These are phyloP conservation scores for Leuciscus waleckii DNA, from an alignment of 2,797 vertebrate genomes.

Conservation along the genomic window DNA sequence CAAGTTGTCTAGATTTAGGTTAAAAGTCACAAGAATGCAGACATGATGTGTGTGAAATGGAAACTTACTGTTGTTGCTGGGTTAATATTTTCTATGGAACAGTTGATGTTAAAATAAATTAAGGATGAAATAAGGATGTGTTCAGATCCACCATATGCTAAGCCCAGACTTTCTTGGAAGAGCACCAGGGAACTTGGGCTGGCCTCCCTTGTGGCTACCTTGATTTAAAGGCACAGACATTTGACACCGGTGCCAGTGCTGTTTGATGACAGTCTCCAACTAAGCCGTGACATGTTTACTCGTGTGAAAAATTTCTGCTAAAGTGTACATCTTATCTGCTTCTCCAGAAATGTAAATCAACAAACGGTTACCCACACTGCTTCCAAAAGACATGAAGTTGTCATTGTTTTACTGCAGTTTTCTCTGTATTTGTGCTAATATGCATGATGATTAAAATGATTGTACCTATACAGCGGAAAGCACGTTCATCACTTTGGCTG, in stretches of 20 bases:
- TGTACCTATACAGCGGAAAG: not conserved
- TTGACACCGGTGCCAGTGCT: conserved; percentile 19
- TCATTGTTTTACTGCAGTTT: not conserved
- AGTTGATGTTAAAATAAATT: not conserved
- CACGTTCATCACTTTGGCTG: not conserved
- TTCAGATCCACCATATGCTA: not conserved
- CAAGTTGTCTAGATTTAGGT: not conserved
- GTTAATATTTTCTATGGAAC: not conserved
- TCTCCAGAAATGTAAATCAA: not conserved
- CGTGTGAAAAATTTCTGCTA: not conserved
- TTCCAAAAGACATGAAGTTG: not conserved
- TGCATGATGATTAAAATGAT: not conserved
- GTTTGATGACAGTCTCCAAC: conserved; percentile 30
- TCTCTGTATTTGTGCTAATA: not conserved
- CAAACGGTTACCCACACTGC: not conserved
- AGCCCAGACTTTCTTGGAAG: not conserved
- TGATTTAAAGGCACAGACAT: not conserved
- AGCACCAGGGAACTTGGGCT: not conserved
- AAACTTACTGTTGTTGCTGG: not conserved
- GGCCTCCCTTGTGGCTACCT: not conserved
- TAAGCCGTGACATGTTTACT: not conserved
- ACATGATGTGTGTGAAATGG: not conserved
- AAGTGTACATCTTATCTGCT: conserved; percentile 6
- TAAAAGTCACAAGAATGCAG: not conserved
- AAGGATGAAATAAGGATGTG: not conserved